phyloP scores from a whole-genome alignment of 2,888 invertebrate species.

The Malacosoma neustria region DNA sequence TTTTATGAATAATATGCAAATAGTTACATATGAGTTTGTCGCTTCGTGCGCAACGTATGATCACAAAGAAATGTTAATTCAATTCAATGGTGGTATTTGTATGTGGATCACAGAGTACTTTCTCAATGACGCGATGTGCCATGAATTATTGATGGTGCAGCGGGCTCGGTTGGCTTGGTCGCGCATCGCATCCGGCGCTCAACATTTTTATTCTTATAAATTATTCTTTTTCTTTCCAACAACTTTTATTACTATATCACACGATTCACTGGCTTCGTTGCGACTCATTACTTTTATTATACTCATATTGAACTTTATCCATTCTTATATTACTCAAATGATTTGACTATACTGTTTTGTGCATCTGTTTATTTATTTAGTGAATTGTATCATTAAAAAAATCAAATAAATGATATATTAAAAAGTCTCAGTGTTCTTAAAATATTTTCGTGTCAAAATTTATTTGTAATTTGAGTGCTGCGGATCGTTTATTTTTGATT shows the following conservation, averaged over 20 bases:
- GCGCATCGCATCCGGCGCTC: constrained; percentile 33
- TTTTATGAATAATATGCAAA: constrained; percentile 9
- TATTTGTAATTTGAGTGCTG: constrained; percentile 21
- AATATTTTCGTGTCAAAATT: constrained; percentile 12
- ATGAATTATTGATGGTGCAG: constrained; percentile 65
- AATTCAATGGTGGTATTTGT: constrained; percentile 60
- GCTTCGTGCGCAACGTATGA: constrained; percentile 14
- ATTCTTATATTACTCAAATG: no score
- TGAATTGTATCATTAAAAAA: no score
- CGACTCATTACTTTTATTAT: constrained; percentile 26
- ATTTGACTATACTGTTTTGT: no score
- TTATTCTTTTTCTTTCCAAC: constrained; percentile 36
- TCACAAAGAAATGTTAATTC: constrained; percentile 41
- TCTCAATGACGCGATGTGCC: constrained; percentile 66
- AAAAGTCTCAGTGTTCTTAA: not conserved
- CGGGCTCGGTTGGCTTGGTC: constrained; percentile 21
- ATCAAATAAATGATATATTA: constrained; percentile 4
- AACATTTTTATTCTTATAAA: constrained; percentile 52
- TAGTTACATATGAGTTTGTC: constrained; percentile 7
- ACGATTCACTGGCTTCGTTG: constrained; percentile 31
- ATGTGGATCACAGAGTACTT: constrained; percentile 69
- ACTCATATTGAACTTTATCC: constrained; percentile 15
- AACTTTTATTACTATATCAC: constrained; percentile 37
- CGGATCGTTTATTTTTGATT: constrained; percentile 24
- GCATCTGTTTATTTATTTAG: no score